Base-by-base conservation (phyloP, 2,113 vertebrate species). In the Planiliza haematocheilus region DNA sequence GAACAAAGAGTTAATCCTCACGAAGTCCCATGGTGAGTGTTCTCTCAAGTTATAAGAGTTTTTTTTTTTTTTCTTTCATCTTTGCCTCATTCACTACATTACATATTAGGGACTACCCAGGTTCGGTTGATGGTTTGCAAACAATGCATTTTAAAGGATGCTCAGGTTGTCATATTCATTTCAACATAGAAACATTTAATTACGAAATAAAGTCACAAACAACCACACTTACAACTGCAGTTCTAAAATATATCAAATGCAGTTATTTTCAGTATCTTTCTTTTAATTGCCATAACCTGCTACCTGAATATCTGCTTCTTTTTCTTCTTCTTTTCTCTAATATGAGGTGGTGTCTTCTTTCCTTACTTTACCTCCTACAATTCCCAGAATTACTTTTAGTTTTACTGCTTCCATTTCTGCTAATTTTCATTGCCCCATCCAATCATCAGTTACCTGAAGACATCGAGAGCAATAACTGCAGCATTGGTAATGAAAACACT, bases 1-100 rank as follows among this genome's bases (percentile, higher is more conserved):
- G 87, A 92, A 91, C 85, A 94, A 92, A 90, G 87, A 76, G 64
- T 87, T 88, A 86, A 89, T 89, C 83, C 62, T 48, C 51, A 37
- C 45, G 87, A 91, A 83, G 84, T 81, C 58, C 80, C 42, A 69
- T 69, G 34, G 70, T 69, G 82, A 77, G 59, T 46, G 80, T 76
- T 81, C 66, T 84, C 79, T 46, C 11, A 62, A 82, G 65, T 90
- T 92, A 87, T 86, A 87, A 77, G 88, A 87, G 86, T 92, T 93
- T 84, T 65, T 62, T 74, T 79, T 92, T 93, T 84, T 65, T 62
- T 74, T 79, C 62, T 71, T 85, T 69, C 78, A 65, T 79, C 30
- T 46, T 7, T 17, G 45, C 11, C 85, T 62, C 52, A 24, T 38
- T 68, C 63, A 34, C 46, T 67, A 69, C 55, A 39, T 46, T 34